A percentile compares a stretch with the other conserved stretches of the same genome.
phyloP scores from a whole-genome alignment of 92 coral and sea anemone genomes.

The Zoanthus sansibaricus region DNA sequence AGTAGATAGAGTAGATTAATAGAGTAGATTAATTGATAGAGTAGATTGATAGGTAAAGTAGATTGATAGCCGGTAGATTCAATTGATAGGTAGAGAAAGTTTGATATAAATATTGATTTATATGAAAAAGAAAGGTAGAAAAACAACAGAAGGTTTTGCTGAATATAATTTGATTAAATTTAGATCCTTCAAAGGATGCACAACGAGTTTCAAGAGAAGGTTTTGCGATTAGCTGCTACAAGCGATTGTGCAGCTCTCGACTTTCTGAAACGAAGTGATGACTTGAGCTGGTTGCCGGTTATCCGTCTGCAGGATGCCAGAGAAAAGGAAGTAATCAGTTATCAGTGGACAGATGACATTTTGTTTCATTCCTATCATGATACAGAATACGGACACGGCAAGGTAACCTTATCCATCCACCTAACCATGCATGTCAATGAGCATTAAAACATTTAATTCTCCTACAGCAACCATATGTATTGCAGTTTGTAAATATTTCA shows the following conservation, averaged over 20 bases:
- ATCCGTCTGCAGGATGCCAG: constrained; percentile 65
- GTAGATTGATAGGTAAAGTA: too few relatives aligned
- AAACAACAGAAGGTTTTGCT: neutral
- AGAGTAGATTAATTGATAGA: too few relatives aligned
- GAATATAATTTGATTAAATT: too few relatives aligned
- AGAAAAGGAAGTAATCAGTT: constrained; percentile 64
- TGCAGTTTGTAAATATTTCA: too few relatives aligned
- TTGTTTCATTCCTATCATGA: constrained; percentile 66
- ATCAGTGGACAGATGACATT: constrained; percentile 67
- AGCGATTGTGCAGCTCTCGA: constrained; percentile 62
- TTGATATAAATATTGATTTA: too few relatives aligned
- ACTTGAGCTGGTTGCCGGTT: constrained; percentile 58
- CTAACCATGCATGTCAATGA: too few relatives aligned
- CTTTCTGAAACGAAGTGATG: constrained; percentile 59
- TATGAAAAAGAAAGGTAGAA: too few relatives aligned
- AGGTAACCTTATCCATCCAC: constrained; percentile 6
- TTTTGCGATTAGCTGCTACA: constrained; percentile 50
- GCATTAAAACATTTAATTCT: too few relatives aligned
- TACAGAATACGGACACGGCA: constrained; percentile 75
- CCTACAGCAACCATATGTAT: too few relatives aligned
- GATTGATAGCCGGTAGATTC: too few relatives aligned
- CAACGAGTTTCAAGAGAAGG: constrained; percentile 67
- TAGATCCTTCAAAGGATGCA: constrained; percentile 63
- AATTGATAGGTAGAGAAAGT: too few relatives aligned
- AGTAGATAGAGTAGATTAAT: too few relatives aligned